Conservation (phyloP, 2,888 invertebrate genomes). For the Cotesia congregata region DNA sequence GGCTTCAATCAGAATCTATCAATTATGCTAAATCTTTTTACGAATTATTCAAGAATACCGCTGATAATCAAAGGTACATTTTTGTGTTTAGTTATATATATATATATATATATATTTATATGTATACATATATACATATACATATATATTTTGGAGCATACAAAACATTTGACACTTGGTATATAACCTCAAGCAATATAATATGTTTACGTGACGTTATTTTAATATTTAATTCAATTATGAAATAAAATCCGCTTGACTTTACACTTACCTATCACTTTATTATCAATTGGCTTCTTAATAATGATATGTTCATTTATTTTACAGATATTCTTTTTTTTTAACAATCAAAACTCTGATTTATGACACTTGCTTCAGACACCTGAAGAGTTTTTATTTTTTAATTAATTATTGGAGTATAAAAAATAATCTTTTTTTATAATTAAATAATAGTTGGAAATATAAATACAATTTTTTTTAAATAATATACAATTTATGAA, state of each 20-base stretch:
- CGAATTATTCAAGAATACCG: slow-evolving; percentile 70
- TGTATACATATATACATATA: slow-evolving; percentile 52
- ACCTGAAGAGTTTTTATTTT: too few species aligned
- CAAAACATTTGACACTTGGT: slow-evolving; percentile 51
- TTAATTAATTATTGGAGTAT: too few species aligned
- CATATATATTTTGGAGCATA: slow-evolving; percentile 55
- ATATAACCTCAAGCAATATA: background rate
- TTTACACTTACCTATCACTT: slow-evolving; percentile 1
- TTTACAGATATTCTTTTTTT: too few species aligned
- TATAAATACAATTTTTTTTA: too few species aligned
- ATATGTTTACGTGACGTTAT: slow-evolving; percentile 46
- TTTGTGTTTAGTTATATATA: slow-evolving; percentile 49
- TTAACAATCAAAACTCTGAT: too few species aligned
- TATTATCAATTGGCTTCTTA: slow-evolving; percentile 3
- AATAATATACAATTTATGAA: too few species aligned
- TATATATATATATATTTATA: background rate
- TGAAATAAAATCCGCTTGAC: slow-evolving; percentile 2
- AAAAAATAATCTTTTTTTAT: too few species aligned
- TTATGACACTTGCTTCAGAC: too few species aligned
- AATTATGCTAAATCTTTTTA: slow-evolving; percentile 70
- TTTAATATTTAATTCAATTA: slow-evolving; percentile 6
- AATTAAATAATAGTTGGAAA: too few species aligned
- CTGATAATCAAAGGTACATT: slow-evolving; percentile 69
- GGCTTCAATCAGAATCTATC: slow-evolving; percentile 70
- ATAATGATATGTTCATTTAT: background rate